Conservation (phyloP, 2,797 vertebrate species). For the Ptychobarbus kaznakovi region DNA sequence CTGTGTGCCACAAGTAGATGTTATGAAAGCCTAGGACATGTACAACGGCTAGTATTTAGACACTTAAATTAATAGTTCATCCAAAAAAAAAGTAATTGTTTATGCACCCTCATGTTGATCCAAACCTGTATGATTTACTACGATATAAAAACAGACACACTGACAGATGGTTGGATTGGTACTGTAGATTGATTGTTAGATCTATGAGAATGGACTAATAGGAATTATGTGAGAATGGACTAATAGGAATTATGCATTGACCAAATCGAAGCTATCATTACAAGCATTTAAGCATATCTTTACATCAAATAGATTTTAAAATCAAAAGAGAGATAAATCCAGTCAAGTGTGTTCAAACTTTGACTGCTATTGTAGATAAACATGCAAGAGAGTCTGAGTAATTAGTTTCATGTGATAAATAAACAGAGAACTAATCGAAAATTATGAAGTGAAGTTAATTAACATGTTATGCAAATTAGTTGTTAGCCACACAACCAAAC, state of each 20-base stretch:
- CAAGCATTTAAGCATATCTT: neutral
- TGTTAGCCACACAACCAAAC: conserved; percentile 27
- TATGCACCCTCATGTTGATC: neutral
- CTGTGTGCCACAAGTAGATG: neutral
- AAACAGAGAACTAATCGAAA: conserved; percentile 13
- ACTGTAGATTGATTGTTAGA: neutral
- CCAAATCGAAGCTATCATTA: neutral
- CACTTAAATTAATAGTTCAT: neutral
- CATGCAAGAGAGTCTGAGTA: neutral
- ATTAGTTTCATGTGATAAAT: conserved; percentile 13
- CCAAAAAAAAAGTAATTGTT: neutral
- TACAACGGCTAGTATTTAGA: neutral
- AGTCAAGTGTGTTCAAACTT: neutral
- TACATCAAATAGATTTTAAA: neutral
- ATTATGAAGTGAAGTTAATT: conserved; percentile 1
- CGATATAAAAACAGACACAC: neutral
- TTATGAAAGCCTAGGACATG: neutral
- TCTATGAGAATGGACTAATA: neutral
- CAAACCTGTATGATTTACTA: neutral
- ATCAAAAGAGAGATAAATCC: neutral
- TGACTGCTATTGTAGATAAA: neutral
- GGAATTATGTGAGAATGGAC: neutral
- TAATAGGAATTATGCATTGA: neutral
- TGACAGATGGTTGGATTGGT: neutral
- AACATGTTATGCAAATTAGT: conserved; percentile 24